Conservation (phyloP, 2,797 vertebrate species). For the Natrix natrix region DNA sequence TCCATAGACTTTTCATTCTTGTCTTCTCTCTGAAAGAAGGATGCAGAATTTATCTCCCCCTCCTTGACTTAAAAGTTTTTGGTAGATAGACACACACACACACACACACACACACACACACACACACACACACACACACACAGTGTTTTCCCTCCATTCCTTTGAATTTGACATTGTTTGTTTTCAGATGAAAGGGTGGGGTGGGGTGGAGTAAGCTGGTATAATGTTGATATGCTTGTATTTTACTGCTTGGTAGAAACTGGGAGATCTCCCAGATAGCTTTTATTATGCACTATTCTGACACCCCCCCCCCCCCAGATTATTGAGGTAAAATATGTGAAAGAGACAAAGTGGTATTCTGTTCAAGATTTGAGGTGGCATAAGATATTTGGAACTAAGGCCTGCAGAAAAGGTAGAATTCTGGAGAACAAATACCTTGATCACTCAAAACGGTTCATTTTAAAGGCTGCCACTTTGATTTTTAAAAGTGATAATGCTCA, state of each 20-base stretch:
- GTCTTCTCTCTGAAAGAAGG: neutral
- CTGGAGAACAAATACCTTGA: neutral
- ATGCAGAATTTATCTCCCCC: neutral
- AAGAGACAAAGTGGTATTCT: neutral
- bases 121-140: too few species aligned
- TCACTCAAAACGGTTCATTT: neutral
- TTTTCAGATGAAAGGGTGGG: neutral
- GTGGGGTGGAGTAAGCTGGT: neutral
- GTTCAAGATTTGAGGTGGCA: neutral
- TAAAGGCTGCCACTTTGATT: neutral
- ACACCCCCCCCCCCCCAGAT: too few species aligned
- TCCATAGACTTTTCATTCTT: neutral
- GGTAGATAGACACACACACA: neutral
- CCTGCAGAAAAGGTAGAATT: neutral
- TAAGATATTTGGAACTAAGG: neutral
- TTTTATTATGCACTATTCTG: neutral
- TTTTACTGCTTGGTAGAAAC: neutral
- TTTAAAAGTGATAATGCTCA: neutral
- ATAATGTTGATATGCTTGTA: neutral
- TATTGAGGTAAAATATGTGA: neutral
- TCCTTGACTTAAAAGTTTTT: too few species aligned
- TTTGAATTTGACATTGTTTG: neutral
- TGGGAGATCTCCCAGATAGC: neutral
- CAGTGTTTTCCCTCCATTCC: neutral
- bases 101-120: too few species aligned